phyloP scores from a whole-genome alignment of 2,113 vertebrate genomes.

The Ceratotherium simum region DNA sequence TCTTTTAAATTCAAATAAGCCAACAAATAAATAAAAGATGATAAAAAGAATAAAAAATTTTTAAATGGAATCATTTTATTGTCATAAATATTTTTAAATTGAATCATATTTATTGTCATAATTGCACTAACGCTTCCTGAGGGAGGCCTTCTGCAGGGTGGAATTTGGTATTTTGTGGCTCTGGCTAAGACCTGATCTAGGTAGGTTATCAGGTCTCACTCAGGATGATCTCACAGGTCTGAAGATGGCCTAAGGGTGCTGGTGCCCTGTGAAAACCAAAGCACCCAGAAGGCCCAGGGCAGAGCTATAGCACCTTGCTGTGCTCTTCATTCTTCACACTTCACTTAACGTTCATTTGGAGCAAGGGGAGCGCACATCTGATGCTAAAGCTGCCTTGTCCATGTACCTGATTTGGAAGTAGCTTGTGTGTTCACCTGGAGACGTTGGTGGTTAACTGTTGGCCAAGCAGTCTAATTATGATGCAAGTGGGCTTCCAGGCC shows the following conservation, averaged over 20 bases:
- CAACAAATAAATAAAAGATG: neutral
- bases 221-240: neutral
- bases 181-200: neutral
- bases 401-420: neutral
- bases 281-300: neutral
- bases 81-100: neutral
- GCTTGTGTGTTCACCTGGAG: constrained; percentile 15
- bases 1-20: neutral
- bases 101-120: neutral
- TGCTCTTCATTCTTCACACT: neutral
- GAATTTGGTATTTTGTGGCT: neutral
- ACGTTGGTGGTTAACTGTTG: constrained; percentile 24
- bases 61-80: neutral
- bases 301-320: neutral
- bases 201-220: neutral
- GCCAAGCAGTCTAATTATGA: constrained; percentile 58
- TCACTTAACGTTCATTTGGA: neutral
- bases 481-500: constrained; percentile 65
- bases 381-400: neutral
- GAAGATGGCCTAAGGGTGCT: neutral
- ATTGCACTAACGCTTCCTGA: no score
- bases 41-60: neutral
- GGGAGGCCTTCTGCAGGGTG: neutral
- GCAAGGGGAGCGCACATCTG: neutral
- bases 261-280: neutral